These are phyloP conservation scores for Naso thynnoides DNA, from an alignment of 2,797 vertebrate species.

Conservation along the genomic window DNA sequence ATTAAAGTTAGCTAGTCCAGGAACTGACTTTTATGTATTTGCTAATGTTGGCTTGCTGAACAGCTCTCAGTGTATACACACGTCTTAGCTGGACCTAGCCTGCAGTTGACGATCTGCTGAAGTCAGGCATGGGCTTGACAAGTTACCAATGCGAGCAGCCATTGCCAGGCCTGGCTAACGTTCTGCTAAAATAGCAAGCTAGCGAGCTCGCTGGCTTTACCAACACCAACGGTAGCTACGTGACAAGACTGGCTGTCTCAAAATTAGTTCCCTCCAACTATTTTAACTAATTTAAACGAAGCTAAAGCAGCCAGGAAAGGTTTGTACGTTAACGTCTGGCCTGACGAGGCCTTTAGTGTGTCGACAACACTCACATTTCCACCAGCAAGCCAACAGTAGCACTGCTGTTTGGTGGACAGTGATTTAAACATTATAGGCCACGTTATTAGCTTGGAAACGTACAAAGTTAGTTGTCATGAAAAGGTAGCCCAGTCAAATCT, in stretches of 20 bases:
- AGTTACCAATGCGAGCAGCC: constrained; percentile 12
- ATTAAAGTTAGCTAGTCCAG: background rate
- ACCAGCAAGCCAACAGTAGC: constrained; percentile 18
- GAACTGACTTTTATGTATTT: background rate
- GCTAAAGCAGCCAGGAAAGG: background rate
- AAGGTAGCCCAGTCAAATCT: accelerated
- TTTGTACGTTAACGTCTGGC: constrained; percentile 15
- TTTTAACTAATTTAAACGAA: accelerated
- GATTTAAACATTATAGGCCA: constrained; percentile 66
- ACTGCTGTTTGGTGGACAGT: constrained; percentile 45
- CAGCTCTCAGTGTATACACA: background rate
- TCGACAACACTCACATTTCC: constrained; percentile 34
- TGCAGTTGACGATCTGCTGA: constrained; percentile 27
- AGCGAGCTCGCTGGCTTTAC: constrained; percentile 12
- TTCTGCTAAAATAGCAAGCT: constrained; percentile 54
- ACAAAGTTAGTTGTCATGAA: background rate
- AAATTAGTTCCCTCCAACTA: accelerated
- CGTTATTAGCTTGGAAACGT: constrained; percentile 34
- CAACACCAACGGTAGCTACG: background rate
- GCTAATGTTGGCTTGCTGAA: constrained; percentile 3
- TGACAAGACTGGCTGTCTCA: background rate
- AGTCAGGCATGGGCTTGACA: constrained; percentile 40
- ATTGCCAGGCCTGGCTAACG: constrained; percentile 58
- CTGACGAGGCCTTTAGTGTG: constrained; percentile 28
- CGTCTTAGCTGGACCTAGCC: constrained; percentile 24